phyloP scores from a whole-genome alignment of 2,113 vertebrate species.

The Strix uralensis region DNA sequence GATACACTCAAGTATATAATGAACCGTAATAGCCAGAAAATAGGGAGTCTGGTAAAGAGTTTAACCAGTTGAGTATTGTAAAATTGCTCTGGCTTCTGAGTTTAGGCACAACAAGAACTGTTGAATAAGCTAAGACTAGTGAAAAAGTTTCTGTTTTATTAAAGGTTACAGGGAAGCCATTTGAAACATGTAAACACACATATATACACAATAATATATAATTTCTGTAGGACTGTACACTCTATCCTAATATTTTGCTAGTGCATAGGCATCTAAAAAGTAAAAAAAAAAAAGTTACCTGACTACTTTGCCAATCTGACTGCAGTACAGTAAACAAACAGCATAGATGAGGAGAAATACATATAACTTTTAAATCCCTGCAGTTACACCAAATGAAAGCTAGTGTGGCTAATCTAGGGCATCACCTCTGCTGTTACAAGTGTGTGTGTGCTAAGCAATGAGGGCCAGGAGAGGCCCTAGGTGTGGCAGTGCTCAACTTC shows the following conservation, averaged over 20 bases:
- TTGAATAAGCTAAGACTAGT: background rate
- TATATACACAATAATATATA: too few species aligned
- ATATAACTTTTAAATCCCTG: background rate
- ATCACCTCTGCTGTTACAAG: background rate
- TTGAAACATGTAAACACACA: background rate
- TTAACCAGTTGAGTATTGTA: background rate
- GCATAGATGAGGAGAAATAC: background rate
- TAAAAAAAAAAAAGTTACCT: background rate
- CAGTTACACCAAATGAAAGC: background rate
- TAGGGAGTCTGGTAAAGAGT: background rate
- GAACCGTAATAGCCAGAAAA: background rate
- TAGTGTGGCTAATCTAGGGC: conserved; percentile 25
- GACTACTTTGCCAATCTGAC: background rate
- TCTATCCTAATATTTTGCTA: background rate
- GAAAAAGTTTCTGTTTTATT: background rate
- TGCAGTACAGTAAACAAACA: background rate
- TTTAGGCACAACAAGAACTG: background rate
- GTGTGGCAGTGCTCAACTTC: conserved; percentile 28
- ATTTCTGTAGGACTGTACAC: background rate
- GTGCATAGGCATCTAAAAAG: background rate
- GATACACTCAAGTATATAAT: background rate
- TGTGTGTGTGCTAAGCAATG: background rate
- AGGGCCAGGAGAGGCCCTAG: conserved; percentile 29
- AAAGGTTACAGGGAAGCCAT: background rate
- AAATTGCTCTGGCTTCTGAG: background rate